Conservation (phyloP, 2,888 invertebrate genomes). For the Rhagophthalmus giganteus region DNA sequence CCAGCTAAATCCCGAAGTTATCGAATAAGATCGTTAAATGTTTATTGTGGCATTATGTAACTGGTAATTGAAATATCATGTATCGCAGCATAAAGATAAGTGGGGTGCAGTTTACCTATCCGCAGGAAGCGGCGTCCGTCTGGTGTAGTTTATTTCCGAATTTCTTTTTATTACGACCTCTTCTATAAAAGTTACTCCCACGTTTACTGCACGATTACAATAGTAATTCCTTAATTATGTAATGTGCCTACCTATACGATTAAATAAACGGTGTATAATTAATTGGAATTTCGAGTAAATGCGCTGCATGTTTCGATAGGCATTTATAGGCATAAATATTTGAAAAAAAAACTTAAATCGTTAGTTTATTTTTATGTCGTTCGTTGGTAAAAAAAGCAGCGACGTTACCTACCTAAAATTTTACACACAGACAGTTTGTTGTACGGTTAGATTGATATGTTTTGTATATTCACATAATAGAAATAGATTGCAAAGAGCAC, state of each 20-base stretch:
- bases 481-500: not conserved
- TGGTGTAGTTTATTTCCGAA: constrained; percentile 18
- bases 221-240: too few relatives aligned
- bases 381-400: too few relatives aligned
- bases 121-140: constrained; percentile 43
- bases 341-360: too few relatives aligned
- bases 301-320: too few relatives aligned
- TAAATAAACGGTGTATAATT: too few relatives aligned
- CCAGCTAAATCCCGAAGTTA: constrained; percentile 11
- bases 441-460: too few relatives aligned
- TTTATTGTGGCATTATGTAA: constrained; percentile 49
- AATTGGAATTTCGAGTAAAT: too few relatives aligned
- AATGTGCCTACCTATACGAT: too few relatives aligned
- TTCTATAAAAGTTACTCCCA: constrained; percentile 6
- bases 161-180: constrained; percentile 14
- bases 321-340: too few relatives aligned
- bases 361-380: too few relatives aligned
- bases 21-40: constrained; percentile 32
- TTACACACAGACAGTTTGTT: too few relatives aligned
- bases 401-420: too few relatives aligned
- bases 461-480: not conserved
- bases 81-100: constrained; percentile 54
- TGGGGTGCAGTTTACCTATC: constrained; percentile 49
- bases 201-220: constrained; percentile 4
- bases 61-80: constrained; percentile 55